These are phyloP conservation scores for Metopolophium dirhodum DNA, from an alignment of 1,140 invertebrate species.

Conservation along the genomic window DNA sequence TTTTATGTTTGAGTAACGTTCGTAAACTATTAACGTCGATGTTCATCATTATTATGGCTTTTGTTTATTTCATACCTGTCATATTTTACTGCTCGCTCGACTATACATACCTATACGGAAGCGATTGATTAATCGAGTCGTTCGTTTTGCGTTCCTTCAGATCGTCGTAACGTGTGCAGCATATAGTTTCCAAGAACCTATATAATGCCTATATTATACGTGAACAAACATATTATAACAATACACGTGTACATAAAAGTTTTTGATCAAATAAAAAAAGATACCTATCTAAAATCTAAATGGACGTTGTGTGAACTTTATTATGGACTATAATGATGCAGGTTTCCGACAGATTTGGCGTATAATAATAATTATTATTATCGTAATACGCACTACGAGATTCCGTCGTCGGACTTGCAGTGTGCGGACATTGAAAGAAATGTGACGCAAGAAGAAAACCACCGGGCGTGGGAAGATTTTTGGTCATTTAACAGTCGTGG, in stretches of 20 bases:
- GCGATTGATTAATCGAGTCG: not conserved
- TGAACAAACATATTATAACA: not conserved
- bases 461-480: not conserved
- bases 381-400: not conserved
- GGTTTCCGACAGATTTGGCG: not conserved
- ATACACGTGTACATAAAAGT: not conserved
- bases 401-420: not conserved
- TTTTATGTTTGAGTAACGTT: not conserved
- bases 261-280: not conserved
- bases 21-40: conserved; percentile 15
- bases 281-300: not conserved
- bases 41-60: conserved; percentile 16
- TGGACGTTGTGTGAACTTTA: not conserved
- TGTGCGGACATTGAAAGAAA: not conserved
- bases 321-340: not conserved
- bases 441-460: not conserved
- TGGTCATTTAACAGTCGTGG: not conserved
- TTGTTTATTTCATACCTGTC: conserved; percentile 14
- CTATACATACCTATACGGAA: not conserved
- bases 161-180: not conserved
- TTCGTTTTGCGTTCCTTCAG: not conserved
- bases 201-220: not conserved
- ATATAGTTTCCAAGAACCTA: not conserved
- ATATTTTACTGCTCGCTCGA: not conserved
- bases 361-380: not conserved